Base-by-base conservation (phyloP, 2,888 invertebrate genomes). In the Cheilosia vernalis region DNA sequence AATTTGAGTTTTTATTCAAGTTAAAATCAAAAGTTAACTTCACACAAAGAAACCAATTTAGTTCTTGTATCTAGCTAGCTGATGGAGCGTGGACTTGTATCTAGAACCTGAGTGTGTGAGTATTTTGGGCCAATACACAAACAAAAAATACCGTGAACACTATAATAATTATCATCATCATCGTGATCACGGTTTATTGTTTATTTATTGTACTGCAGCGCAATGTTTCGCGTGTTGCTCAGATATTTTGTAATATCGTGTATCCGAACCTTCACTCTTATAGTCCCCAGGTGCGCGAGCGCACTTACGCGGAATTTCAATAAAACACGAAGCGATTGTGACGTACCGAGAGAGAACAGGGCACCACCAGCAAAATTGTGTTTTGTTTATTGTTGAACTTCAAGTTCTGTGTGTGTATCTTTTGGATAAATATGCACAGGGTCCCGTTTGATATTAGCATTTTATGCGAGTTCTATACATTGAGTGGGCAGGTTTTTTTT, bases 1-100 rank as follows among this genome's bases (percentile, higher is more conserved):
- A 6, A 40, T 49, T 19, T 37, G 37, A 37, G 4, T 13, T 51
- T 51, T 51, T 51, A 24, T 24, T 24, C 4, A 56, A 60, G 55
- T 44, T 44, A 74, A 83, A 84, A 79, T 69, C 69, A 64, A 84
- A 79, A 79, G 79, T 74, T 60, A 47, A 63, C 17, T 83, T 47
- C 58, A 61, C 56, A 74, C 60, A 64, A 40, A 61, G 51, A 63
- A 42, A 74, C 55, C 17, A 13, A 70, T 47, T 61, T 0, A n/a
- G 30, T 64, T 79, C 78, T 64, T 63, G 55, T 78, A 44, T 47
- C 53, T 49, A 53, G 10, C 49, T 15, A 40, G 21, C 6, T 49
- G 19, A 37, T 55, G 17, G 49, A 24, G 56, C 10, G 24, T 27
- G 49, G 66, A 44, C 44, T 63, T 58, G 51, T 51, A 72, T 72